Evolutionary conservation across 2,888 invertebrate species (phyloP).

Genomic region (Tanytarsus gracilentus): DNA sequence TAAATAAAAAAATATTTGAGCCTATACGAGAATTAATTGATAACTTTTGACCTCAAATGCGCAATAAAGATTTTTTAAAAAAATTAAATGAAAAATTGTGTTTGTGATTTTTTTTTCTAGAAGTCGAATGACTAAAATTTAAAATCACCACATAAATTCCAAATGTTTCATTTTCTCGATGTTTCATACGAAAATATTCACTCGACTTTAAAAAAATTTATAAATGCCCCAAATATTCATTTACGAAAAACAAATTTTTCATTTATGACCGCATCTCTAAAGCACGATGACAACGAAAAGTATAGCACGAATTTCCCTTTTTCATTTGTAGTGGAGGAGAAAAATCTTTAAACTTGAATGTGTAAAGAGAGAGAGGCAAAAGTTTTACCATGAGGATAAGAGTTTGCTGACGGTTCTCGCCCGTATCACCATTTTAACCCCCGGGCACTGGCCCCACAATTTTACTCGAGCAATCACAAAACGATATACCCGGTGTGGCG

Average conservation of each 20-base stretch:
- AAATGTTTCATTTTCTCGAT: too few relatives aligned
- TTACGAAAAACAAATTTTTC: slow-evolving; percentile 9
- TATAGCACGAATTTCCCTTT: neutral
- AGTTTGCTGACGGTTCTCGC: neutral
- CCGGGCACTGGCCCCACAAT: too few relatives aligned
- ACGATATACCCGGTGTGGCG: slow-evolving; percentile 17
- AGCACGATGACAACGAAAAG: neutral
- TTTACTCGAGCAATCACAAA: slow-evolving; percentile 10
- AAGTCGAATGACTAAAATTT: too few relatives aligned
- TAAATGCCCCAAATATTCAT: neutral
- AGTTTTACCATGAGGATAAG: neutral
- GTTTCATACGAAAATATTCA: too few relatives aligned
- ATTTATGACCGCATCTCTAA: neutral
- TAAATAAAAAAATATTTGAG: too few relatives aligned
- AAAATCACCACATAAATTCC: too few relatives aligned
- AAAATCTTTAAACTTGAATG: neutral
- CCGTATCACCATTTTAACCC: slow-evolving; percentile 23
- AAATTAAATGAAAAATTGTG: neutral
- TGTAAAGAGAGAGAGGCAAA: neutral
- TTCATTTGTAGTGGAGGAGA: too few relatives aligned
- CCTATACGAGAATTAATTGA: neutral
- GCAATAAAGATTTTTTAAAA: slow-evolving; percentile 5
- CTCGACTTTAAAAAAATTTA: neutral
- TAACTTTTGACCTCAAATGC: slow-evolving; percentile 20
- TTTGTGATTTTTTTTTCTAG: too few relatives aligned